Conservation (phyloP, 2,888 invertebrate genomes). For the Trissolcus japonicus region DNA sequence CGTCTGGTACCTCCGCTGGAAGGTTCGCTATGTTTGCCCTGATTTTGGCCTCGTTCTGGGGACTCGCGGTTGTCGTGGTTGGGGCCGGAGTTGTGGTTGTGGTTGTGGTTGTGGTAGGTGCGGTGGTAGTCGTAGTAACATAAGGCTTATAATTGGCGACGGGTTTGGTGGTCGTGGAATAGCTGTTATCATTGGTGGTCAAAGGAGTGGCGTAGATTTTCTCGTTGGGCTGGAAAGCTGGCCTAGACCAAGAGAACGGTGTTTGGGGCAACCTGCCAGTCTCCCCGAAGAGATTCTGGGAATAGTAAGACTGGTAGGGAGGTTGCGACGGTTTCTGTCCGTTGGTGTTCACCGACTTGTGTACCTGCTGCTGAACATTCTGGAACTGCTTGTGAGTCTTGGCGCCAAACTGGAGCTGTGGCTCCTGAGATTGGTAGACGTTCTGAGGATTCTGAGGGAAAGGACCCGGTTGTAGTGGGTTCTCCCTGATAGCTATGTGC, state of each 20-base stretch:
- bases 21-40: constrained; percentile 77
- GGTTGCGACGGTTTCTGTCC: constrained; percentile 62
- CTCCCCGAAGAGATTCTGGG: constrained; percentile 62
- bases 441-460: constrained; percentile 68
- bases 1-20: constrained; percentile 93
- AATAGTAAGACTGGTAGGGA: constrained; percentile 67
- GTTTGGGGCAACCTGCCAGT: constrained; percentile 30
- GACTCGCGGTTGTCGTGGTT: constrained; percentile 77
- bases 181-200: constrained; percentile 63
- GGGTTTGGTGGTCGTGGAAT: constrained; percentile 73
- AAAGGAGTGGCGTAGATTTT: constrained; percentile 72
- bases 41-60: constrained; percentile 78
- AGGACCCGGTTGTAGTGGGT: constrained; percentile 73
- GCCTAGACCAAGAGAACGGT: constrained; percentile 70
- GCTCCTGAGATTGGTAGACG: constrained; percentile 64
- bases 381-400: constrained; percentile 64
- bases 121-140: constrained; percentile 66
- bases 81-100: constrained; percentile 78
- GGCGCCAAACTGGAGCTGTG: constrained; percentile 25
- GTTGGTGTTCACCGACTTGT: constrained; percentile 60
- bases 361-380: constrained; percentile 60
- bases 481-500: constrained; percentile 78
- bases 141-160: constrained; percentile 58
- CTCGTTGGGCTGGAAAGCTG: constrained; percentile 62
- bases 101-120: constrained; percentile 73